phyloP scores from a whole-genome alignment of 2,797 vertebrate genomes.

The Gobio occitaniae region DNA sequence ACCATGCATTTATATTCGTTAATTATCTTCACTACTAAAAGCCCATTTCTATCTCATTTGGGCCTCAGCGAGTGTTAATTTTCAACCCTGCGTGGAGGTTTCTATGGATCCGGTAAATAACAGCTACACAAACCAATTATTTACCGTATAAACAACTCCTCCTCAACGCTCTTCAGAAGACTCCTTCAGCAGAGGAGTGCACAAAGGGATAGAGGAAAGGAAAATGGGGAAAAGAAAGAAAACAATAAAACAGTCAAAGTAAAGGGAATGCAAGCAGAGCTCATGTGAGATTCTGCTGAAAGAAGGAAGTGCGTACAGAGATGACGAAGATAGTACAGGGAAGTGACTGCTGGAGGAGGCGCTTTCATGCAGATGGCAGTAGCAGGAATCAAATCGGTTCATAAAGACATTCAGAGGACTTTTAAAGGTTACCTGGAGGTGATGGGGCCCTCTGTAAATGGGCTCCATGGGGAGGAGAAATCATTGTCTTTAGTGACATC shows the following conservation, averaged over 20 bases:
- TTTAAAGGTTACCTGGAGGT: slow-evolving; percentile 82
- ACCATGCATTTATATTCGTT: neutral
- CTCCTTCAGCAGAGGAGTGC: slow-evolving; percentile 72
- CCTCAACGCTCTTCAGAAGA: slow-evolving; percentile 86
- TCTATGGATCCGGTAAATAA: neutral
- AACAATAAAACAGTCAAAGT: slow-evolving; percentile 67
- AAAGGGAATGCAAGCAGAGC: slow-evolving; percentile 49
- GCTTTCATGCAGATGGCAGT: neutral
- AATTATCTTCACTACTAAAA: neutral
- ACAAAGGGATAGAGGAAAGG: slow-evolving; percentile 58
- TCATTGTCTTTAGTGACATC: slow-evolving; percentile 87
- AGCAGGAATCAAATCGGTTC: neutral
- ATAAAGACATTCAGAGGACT: slow-evolving; percentile 11
- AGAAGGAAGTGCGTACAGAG: slow-evolving; percentile 36
- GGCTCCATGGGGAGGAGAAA: slow-evolving; percentile 92
- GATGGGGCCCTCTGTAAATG: slow-evolving; percentile 88
- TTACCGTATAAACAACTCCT: slow-evolving; percentile 88
- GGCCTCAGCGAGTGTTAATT: neutral
- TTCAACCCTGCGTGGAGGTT: neutral
- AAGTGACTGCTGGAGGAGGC: neutral
- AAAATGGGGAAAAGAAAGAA: slow-evolving; percentile 52
- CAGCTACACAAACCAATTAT: slow-evolving; percentile 58
- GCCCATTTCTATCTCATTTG: neutral
- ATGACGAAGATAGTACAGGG: slow-evolving; percentile 26
- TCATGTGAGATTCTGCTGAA: slow-evolving; percentile 49